Evolutionary conservation across 1,140 invertebrate species (phyloP).

Genomic region (Araneus ventricosus): DNA sequence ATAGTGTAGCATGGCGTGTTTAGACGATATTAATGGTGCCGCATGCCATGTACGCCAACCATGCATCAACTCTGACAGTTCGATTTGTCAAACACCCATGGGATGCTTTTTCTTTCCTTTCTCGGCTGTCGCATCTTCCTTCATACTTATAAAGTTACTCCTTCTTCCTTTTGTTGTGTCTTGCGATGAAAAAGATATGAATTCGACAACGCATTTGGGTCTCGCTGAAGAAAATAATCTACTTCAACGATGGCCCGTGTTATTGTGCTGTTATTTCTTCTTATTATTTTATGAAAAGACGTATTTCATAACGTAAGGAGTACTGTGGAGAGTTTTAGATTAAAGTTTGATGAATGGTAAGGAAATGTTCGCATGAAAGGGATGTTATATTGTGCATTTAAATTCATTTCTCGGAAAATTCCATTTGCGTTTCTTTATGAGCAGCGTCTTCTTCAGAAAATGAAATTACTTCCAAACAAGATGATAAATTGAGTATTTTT

Average conservation of each 20-base stretch:
- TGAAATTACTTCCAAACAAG: background rate
- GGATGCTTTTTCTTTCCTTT: background rate
- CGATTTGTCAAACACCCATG: conserved; percentile 43
- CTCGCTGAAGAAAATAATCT: background rate
- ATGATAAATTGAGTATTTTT: conserved; percentile 26
- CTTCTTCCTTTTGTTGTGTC: background rate
- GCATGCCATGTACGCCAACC: conserved; percentile 15
- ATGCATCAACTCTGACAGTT: conserved; percentile 37
- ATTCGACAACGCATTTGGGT: background rate
- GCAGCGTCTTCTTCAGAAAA: background rate
- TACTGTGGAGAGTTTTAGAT: background rate
- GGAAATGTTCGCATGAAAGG: background rate
- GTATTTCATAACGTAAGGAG: background rate
- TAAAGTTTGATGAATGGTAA: background rate
- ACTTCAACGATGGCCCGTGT: background rate
- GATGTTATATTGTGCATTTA: background rate
- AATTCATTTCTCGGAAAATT: background rate
- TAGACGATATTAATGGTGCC: conserved; percentile 42
- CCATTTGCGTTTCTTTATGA: background rate
- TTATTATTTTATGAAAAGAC: background rate
- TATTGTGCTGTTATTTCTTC: background rate
- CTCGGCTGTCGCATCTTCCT: background rate
- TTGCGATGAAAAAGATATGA: conserved; percentile 11
- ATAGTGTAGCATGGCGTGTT: conserved; percentile 14
- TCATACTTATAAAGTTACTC: conserved; percentile 45